phyloP scores from a whole-genome alignment of 1,140 invertebrate genomes.

The Adoxophyes honmai region DNA sequence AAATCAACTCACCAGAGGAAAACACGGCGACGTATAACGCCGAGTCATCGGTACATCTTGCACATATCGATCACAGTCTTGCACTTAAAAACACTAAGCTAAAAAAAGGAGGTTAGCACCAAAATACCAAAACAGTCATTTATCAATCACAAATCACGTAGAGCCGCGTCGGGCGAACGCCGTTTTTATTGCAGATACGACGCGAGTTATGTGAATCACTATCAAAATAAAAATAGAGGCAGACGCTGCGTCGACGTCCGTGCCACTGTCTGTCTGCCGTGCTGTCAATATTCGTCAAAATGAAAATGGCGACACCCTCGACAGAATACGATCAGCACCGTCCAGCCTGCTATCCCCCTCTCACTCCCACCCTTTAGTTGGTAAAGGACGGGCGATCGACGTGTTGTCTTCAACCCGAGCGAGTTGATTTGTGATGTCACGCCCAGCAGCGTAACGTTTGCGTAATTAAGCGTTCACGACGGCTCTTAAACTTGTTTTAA shows the following conservation, averaged over 20 bases:
- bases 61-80: slow-evolving; percentile 75
- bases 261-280: slow-evolving; percentile 73
- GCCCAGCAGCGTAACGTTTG: slow-evolving; percentile 74
- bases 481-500: slow-evolving; percentile 69
- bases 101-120: slow-evolving; percentile 69
- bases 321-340: slow-evolving; percentile 68
- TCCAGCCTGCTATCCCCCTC: slow-evolving; percentile 45
- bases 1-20: slow-evolving; percentile 58
- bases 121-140: slow-evolving; percentile 45
- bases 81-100: slow-evolving; percentile 72
- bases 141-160: slow-evolving; percentile 48
- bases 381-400: slow-evolving; percentile 49
- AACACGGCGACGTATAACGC: slow-evolving; percentile 44
- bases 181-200: slow-evolving; percentile 36
- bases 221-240: slow-evolving; percentile 75
- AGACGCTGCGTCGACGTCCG: slow-evolving; percentile 70
- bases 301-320: slow-evolving; percentile 76
- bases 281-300: slow-evolving; percentile 77
- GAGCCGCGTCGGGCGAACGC: slow-evolving; percentile 38
- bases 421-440: slow-evolving; percentile 75
- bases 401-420: slow-evolving; percentile 65
- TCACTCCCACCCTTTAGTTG: slow-evolving; percentile 29
- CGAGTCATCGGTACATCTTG: slow-evolving; percentile 74
- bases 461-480: slow-evolving; percentile 66
- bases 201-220: slow-evolving; percentile 54